Base-by-base conservation (phyloP, 1,140 invertebrate species). In the Leucophenga varia region DNA sequence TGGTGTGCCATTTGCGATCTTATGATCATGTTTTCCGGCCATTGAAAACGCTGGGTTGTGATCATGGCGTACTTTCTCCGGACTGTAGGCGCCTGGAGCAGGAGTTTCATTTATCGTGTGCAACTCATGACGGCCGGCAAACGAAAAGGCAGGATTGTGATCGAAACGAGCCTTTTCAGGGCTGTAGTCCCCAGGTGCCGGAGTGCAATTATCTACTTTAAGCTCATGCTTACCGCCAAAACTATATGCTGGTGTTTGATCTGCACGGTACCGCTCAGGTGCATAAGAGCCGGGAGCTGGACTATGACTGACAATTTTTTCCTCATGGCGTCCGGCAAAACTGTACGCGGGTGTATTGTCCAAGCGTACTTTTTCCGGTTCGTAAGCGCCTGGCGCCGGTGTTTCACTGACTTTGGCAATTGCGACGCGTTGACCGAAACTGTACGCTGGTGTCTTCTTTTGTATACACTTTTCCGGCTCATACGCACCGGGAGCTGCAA, bases 381-480 rank as follows among this genome's bases (percentile, higher is more conserved):
- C 65, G 64, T 85, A 85, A 35, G 79, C 79, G 55, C 79, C 81
- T 13, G 82, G 83, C 12, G 79, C 87, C 43, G 86, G 85, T 13
- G 80, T 83, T 45, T 81, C 78, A 40, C 77, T 79, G 39, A 77
- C 75, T 60, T 81, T 83, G 31, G 70, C 67, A 10, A 70, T 42
- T 31, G 84, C 54, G 69, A 59, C 49, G 63, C 82, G 83, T 14
- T 79, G 74, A 31, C 76, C 77, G 34, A 84, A 80, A 17, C 74
- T 81, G 53, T 80, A 84, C 52, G 81, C 78, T 13, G 82, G 82
- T 28, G 80, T 65, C 48, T 67, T 78, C 38, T 76, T 76, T 17
- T 79, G 61, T 28, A 85, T 79, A 9, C 83, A 82, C 65, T 88
- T 86, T 58, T 93, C 89, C 4, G 89, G 88, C 78, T 86, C 80